phyloP scores from a whole-genome alignment of 2,888 invertebrate species.

The Plagodis pulveraria region DNA sequence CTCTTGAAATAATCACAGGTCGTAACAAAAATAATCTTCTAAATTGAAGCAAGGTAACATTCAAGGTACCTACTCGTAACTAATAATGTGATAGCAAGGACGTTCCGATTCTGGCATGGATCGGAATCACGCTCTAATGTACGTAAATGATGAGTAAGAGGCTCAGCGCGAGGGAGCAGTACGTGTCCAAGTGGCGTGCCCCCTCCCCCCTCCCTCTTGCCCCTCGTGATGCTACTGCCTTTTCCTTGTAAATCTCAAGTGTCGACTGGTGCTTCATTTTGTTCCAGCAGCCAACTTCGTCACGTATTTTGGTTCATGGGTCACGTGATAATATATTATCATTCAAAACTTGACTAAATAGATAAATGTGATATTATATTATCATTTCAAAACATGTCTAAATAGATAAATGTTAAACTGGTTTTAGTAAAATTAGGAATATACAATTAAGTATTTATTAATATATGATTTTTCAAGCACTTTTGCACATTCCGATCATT shows the following conservation, averaged over 20 bases:
- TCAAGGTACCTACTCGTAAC: constrained; percentile 75
- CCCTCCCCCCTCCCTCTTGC: constrained; percentile 29
- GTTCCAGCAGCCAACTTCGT: constrained; percentile 24
- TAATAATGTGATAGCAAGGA: constrained; percentile 67
- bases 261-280: constrained; percentile 58
- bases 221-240: constrained; percentile 38
- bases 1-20: no score
- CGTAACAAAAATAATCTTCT: no score
- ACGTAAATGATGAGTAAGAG: constrained; percentile 80
- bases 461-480: no score
- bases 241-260: constrained; percentile 66
- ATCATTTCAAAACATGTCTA: no score
- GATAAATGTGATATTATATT: no score
- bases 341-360: no score
- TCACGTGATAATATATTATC: neutral
- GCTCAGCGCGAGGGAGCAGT: constrained; percentile 56
- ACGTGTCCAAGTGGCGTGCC: constrained; percentile 76
- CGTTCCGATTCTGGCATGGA: constrained; percentile 60
- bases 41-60: constrained; percentile 71
- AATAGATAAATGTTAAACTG: no score
- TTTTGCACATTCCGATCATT: no score
- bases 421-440: no score
- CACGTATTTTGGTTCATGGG: constrained; percentile 13
- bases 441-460: no score
- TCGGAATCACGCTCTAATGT: constrained; percentile 81